These are phyloP conservation scores for Passer montanus DNA, from an alignment of 2,113 vertebrate species.

Conservation along the genomic window DNA sequence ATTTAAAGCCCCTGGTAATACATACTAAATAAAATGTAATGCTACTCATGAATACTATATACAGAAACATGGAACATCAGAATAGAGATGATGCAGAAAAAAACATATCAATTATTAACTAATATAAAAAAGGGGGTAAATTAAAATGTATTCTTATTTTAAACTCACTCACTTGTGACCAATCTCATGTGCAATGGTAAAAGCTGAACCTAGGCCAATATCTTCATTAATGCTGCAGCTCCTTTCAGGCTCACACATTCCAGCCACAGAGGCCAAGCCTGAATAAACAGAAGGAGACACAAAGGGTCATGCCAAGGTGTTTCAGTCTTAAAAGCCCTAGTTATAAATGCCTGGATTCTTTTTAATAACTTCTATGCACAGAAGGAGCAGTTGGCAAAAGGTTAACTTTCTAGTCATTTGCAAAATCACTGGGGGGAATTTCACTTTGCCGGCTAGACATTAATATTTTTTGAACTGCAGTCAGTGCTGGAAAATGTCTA, in stretches of 20 bases:
- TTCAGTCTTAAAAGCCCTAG: constrained; percentile 79
- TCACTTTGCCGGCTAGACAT: constrained; percentile 85
- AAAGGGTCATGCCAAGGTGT: constrained; percentile 86
- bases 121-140: constrained; percentile 53
- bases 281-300: constrained; percentile 84
- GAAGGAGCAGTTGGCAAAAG: constrained; percentile 83
- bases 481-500: constrained; percentile 92
- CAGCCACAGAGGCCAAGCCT: constrained; percentile 98
- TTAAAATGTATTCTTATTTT: constrained; percentile 72
- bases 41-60: background rate
- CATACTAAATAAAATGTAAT: background rate
- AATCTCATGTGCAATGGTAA: constrained; percentile 99
- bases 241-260: constrained; percentile 98
- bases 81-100: constrained; percentile 34
- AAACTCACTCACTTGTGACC: constrained; percentile 97
- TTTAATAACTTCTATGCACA: constrained; percentile 81
- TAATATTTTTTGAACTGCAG: constrained; percentile 86
- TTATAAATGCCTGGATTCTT: constrained; percentile 85
- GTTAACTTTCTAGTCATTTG: constrained; percentile 85
- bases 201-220: constrained; percentile 97
- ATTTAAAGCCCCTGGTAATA: background rate
- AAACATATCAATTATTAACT: constrained; percentile 21
- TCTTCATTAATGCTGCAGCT: constrained; percentile 99
- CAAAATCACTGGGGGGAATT: constrained; percentile 85
- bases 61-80: constrained; percentile 24